Conservation (phyloP, 2,797 vertebrate species). For the Champsocephalus gunnari region DNA sequence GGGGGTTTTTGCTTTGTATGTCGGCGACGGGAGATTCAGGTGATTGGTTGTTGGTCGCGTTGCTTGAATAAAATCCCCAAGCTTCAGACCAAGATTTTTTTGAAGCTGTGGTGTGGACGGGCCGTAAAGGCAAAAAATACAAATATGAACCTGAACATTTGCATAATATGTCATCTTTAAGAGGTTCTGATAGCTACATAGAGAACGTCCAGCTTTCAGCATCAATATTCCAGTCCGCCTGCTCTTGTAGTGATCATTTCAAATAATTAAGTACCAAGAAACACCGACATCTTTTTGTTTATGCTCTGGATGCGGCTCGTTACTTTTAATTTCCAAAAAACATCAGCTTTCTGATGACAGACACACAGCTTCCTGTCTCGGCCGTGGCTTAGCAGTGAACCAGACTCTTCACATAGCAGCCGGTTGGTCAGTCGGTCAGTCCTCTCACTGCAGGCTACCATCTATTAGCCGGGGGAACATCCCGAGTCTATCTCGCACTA, state of each 20-base stretch:
- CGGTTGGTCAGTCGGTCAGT: conserved; percentile 18
- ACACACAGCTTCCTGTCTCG: not conserved
- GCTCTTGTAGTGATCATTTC: conserved; percentile 28
- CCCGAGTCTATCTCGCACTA: too few relatives aligned
- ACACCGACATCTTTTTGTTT: not conserved
- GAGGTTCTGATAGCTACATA: not conserved
- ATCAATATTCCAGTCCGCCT: conserved; percentile 14
- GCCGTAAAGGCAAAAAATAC: too few relatives aligned
- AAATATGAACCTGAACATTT: too few relatives aligned
- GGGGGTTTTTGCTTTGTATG: too few relatives aligned
- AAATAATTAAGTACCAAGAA: conserved; percentile 36
- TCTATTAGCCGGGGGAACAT: too few relatives aligned
- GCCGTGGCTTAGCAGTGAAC: conserved; percentile 30
- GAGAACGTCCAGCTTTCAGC: not conserved
- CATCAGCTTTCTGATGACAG: conserved; percentile 4
- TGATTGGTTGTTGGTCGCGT: too few relatives aligned
- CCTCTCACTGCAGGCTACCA: conserved; percentile 1
- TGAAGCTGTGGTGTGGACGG: too few relatives aligned
- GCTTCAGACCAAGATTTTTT: too few relatives aligned
- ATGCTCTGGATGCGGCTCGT: not conserved
- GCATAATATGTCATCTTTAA: not conserved
- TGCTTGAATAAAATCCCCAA: too few relatives aligned
- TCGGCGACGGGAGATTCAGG: too few relatives aligned
- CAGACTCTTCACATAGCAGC: conserved; percentile 38
- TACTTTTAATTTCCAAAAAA: conserved; percentile 30